Evolutionary conservation across 2,113 vertebrate genomes (phyloP).

Genomic region (Cyprinodon variegatus): DNA sequence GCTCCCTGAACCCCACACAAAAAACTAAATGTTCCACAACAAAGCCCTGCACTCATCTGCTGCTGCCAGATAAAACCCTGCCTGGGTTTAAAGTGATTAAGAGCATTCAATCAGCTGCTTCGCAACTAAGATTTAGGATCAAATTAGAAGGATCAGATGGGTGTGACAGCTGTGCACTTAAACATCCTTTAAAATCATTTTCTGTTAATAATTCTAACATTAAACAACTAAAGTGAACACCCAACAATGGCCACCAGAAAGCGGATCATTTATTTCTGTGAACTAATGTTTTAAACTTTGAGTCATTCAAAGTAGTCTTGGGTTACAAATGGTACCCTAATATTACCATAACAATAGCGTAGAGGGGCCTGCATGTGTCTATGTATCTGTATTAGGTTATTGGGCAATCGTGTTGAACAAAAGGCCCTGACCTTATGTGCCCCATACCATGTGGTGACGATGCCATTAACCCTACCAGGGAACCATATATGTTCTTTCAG

Average conservation of each 20-base stretch:
- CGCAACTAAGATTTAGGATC: conserved; percentile 63
- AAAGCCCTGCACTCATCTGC: conserved; percentile 74
- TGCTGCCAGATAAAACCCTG: conserved; percentile 63
- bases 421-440: conserved; percentile 31
- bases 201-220: conserved; percentile 15
- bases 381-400: conserved; percentile 12
- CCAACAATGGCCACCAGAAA: conserved; percentile 27
- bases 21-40: conserved; percentile 59
- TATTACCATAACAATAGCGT: not conserved
- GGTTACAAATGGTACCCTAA: not conserved
- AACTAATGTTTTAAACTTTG: not conserved
- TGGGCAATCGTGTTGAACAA: not conserved
- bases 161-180: conserved; percentile 55
- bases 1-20: conserved; percentile 58
- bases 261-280: not conserved
- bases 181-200: conserved; percentile 26
- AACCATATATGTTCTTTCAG: conserved; percentile 45
- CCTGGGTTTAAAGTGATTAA: conserved; percentile 73
- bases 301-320: not conserved
- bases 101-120: conserved; percentile 65
- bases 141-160: conserved; percentile 60
- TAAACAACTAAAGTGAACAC: conserved; percentile 28
- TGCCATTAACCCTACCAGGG: conserved; percentile 30
- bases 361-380: not conserved
- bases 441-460: conserved; percentile 20